Base-by-base conservation (phyloP, 2,113 vertebrate species). In the Fulmarus glacialis region DNA sequence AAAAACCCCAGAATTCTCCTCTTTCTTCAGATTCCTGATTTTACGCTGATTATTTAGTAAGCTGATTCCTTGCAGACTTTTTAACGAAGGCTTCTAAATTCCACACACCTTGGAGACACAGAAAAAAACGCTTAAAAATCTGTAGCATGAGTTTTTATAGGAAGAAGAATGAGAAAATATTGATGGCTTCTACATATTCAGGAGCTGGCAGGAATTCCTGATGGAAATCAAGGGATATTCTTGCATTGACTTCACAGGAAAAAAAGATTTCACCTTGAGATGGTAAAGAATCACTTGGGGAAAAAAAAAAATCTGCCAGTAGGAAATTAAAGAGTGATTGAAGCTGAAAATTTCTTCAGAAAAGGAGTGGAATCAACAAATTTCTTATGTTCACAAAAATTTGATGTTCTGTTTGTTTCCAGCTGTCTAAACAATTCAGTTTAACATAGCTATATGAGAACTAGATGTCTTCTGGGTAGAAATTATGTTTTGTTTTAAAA, bases 401-500 rank as follows among this genome's bases (percentile, higher is more conserved):
- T 0, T 3, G 4, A 34, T 47, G 27, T 15, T 67, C 81, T 64
- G 3, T 68, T 95, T 86, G 6, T 70, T 89, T 87, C 24, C 36
- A 81, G 7, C 26, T 91, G n/a, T 82, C 52, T 56, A 81, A 94
- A 77, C 23, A 70, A 55, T 45, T 66, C 8, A 36, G 13, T 66
- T 93, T 63, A 70, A 48, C 30, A 22, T 23, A 30, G 30, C 32
- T 81, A 4, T 74, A 11, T 59, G 53, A 68, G 83, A 79, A 87
- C 3, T 84, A 13, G 30, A 40, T 93, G 38, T 89, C 83, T 91
- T 82, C 68, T 95, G 68, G 43, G 52, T 59, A 75, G 87, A 84
- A 96, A 89, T 89, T 56, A 84, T 47, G 34, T 63, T 81, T 89
- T 87, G 60, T 87, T 93, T 96, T 79, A 56, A 78, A 96, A 93